Base-by-base conservation (phyloP, 1,140 invertebrate genomes). In the Spodoptera frugiperda region DNA sequence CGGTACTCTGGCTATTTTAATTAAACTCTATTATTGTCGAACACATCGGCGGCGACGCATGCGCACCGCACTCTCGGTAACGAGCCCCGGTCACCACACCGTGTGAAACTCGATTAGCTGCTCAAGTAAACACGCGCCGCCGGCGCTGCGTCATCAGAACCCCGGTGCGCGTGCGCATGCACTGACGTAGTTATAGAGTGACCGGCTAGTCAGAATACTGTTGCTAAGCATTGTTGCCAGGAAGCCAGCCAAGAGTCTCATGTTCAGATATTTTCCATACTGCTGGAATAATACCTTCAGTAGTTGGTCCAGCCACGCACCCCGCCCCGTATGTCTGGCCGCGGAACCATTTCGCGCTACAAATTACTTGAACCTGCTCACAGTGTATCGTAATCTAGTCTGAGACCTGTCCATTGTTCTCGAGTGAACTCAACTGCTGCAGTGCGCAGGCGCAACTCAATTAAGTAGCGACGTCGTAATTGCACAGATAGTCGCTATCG, bases 391-490 rank as follows among this genome's bases (percentile, higher is more conserved):
- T 72, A 72, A 48, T 67, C 44, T 49, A 49, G 51, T 48, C 53
- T 57, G 68, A 17, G 68, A 72, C 30, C 51, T 54, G 68, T 46
- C 53, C 68, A 72, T 72, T 72, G 68, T 72, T 72, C 68, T 54
- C 30, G 53, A 6, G 57, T 14, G 61, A 46, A 65, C 46, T 65
- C 39, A 46, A 44, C 57, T 14, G n/a, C n/a, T 25, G 54, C 39
- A n/a, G 15, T 12, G 61, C 39, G 39, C 61, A 46, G 15, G 44
- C 63, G 44, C 53, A 54, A 57, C 73, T 78, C 80, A 81, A 84
- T 84, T 84, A 88, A 87, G 87, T 86, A 84, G 81, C 74, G 78
- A 80, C 85, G 65, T 72, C 77, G 78, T 88, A 88, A 89, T 88
- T 85, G 87, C 78, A 78, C 80, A 44, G 77, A 76, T 79, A 78